phyloP scores from a whole-genome alignment of 2,888 invertebrate genomes.

The Sceliomorpha sp. region DNA sequence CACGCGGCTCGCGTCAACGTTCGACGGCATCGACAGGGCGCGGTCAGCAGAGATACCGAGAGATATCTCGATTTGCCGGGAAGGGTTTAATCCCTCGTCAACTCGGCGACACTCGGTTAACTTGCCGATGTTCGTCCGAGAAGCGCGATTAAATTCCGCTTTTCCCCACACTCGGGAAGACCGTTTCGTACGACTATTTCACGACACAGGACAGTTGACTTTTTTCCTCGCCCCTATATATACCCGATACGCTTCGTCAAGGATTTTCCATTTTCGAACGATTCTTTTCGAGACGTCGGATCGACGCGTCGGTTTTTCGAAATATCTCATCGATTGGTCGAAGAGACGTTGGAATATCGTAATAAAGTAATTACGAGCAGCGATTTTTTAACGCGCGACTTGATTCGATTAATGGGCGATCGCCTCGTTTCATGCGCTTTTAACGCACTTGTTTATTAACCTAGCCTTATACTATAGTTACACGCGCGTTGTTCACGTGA shows the following conservation, averaged over 20 bases:
- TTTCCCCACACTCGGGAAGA: slow-evolving; percentile 4
- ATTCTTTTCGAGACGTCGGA: no score
- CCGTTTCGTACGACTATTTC: no score
- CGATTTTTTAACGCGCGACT: no score
- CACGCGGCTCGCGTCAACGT: slow-evolving; percentile 35
- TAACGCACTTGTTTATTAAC: slow-evolving; percentile 39
- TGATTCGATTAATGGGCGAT: neutral
- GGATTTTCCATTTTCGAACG: no score
- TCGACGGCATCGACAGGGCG: slow-evolving; percentile 47
- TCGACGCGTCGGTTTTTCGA: no score
- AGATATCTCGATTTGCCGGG: slow-evolving; percentile 43
- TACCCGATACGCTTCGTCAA: no score
- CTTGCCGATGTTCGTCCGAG: slow-evolving; percentile 25
- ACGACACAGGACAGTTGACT: no score
- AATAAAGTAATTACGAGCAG: no score
- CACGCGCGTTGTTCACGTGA: slow-evolving; percentile 27
- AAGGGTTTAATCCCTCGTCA: slow-evolving; percentile 47
- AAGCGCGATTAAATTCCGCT: slow-evolving; percentile 24
- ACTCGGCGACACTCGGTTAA: slow-evolving; percentile 40
- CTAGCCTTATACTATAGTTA: slow-evolving; percentile 19
- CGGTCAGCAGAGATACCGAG: slow-evolving; percentile 48
- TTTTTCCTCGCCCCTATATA: no score
- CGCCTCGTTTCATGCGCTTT: slow-evolving; percentile 34
- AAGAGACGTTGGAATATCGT: no score
- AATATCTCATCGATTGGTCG: no score